phyloP scores from a whole-genome alignment of 2,888 invertebrate genomes.

The Aphidoletes aphidimyza region DNA sequence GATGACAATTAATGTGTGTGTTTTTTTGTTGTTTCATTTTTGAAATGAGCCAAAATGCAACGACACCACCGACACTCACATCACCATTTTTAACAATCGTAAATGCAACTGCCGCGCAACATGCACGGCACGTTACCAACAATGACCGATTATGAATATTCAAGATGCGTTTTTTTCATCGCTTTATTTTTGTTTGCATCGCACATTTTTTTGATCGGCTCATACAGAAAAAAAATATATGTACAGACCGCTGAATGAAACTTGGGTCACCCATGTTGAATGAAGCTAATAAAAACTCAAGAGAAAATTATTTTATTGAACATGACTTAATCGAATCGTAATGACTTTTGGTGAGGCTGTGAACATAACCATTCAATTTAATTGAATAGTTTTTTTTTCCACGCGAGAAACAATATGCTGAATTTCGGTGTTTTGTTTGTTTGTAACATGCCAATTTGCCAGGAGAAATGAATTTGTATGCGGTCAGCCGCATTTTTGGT shows the following conservation, averaged over 20 bases:
- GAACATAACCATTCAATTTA: neutral
- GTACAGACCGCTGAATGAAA: neutral
- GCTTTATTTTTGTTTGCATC: too few species aligned
- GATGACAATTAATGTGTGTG: constrained; percentile 1
- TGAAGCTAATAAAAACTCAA: neutral
- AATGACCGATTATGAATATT: constrained; percentile 51
- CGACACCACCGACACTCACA: neutral
- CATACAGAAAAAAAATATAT: neutral
- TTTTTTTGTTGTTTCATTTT: too few species aligned
- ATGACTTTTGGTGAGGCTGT: too few species aligned
- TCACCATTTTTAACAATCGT: neutral
- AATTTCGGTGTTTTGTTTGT: too few species aligned
- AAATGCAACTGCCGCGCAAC: neutral
- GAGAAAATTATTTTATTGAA: neutral
- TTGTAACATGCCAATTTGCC: too few species aligned
- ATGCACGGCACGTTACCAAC: constrained; percentile 1
- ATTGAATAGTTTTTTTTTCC: too few species aligned
- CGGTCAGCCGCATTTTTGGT: too few species aligned
- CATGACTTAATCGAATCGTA: neutral
- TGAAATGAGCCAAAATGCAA: neutral
- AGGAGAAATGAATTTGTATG: too few species aligned
- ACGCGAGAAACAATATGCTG: too few species aligned
- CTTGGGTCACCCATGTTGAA: too few species aligned
- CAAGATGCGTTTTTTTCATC: constrained; percentile 21
- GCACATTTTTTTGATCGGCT: neutral